Conservation (phyloP, 2,888 invertebrate genomes). For the Andrena dorsata region DNA sequence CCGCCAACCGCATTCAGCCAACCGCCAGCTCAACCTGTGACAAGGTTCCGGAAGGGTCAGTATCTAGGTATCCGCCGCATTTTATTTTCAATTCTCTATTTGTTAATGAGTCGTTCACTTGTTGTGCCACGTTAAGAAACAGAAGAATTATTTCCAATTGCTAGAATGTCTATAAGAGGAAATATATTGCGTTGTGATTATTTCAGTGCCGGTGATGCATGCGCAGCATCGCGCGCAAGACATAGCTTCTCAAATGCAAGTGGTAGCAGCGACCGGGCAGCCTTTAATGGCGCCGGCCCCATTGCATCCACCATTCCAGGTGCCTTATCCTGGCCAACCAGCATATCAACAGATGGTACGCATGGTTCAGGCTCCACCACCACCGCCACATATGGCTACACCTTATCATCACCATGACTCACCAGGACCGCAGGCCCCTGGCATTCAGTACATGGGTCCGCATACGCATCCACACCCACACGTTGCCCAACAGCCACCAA, state of each 20-base stretch:
- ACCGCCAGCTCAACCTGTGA: conserved; percentile 80
- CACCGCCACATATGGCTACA: conserved; percentile 81
- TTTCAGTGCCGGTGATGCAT: conserved; percentile 83
- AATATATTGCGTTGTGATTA: conserved; percentile 11
- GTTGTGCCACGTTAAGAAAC: background rate
- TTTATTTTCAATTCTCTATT: conserved; percentile 49
- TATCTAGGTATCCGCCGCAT: conserved; percentile 77
- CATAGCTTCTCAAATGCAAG: conserved; percentile 91
- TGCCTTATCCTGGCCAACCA: conserved; percentile 88
- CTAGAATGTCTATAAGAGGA: background rate
- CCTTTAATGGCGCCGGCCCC: conserved; percentile 93
- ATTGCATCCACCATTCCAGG: conserved; percentile 89
- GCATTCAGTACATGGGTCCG: conserved; percentile 87
- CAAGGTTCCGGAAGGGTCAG: conserved; percentile 84
- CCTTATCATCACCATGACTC: conserved; percentile 86
- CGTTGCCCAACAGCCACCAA: conserved; percentile 82
- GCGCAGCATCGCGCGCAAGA: conserved; percentile 85
- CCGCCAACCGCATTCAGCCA: conserved; percentile 84
- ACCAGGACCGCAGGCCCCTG: conserved; percentile 86
- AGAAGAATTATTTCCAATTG: background rate
- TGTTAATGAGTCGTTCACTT: conserved; percentile 14
- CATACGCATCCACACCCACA: conserved; percentile 84
- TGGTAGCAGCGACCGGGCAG: conserved; percentile 92
- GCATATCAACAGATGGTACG: conserved; percentile 86
- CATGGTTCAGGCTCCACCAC: conserved; percentile 83